phyloP scores from a whole-genome alignment of 2,888 invertebrate species.

The Serrognathus titanus region DNA sequence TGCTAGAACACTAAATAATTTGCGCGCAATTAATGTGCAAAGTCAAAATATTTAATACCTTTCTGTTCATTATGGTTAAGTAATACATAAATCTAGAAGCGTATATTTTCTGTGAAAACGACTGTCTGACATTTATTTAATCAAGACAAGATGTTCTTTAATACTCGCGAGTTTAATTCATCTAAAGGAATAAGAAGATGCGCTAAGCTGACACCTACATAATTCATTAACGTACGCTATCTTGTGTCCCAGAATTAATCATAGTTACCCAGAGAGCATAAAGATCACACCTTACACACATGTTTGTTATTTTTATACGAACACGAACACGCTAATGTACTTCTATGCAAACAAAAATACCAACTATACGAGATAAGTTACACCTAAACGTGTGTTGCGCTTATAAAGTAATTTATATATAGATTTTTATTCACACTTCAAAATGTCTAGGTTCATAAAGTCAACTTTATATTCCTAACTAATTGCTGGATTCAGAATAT shows the following conservation, averaged over 20 bases:
- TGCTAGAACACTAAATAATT: too few species aligned
- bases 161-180: slow-evolving; percentile 26
- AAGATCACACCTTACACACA: slow-evolving; percentile 42
- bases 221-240: slow-evolving; percentile 43
- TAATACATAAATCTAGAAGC: slow-evolving; percentile 23
- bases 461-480: slow-evolving; percentile 36
- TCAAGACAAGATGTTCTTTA: slow-evolving; percentile 29
- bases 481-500: slow-evolving; percentile 14
- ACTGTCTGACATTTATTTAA: slow-evolving; percentile 30
- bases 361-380: slow-evolving; percentile 43
- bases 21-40: background rate
- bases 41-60: slow-evolving; percentile 18
- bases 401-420: slow-evolving; percentile 42
- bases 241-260: slow-evolving; percentile 42
- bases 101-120: slow-evolving; percentile 24
- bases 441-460: slow-evolving; percentile 37
- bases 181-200: slow-evolving; percentile 25
- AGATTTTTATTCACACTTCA: slow-evolving; percentile 29
- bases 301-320: slow-evolving; percentile 41
- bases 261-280: slow-evolving; percentile 44
- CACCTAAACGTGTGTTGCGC: slow-evolving; percentile 39
- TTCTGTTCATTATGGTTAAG: slow-evolving; percentile 18
- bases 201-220: slow-evolving; percentile 39
- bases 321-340: slow-evolving; percentile 45
- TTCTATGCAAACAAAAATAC: slow-evolving; percentile 41